Percentiles rank a stretch among this genome's conserved stretches.
These are phyloP conservation scores for Drosophila tristis DNA, from an alignment of 1,140 invertebrate species.

Conservation along the genomic window DNA sequence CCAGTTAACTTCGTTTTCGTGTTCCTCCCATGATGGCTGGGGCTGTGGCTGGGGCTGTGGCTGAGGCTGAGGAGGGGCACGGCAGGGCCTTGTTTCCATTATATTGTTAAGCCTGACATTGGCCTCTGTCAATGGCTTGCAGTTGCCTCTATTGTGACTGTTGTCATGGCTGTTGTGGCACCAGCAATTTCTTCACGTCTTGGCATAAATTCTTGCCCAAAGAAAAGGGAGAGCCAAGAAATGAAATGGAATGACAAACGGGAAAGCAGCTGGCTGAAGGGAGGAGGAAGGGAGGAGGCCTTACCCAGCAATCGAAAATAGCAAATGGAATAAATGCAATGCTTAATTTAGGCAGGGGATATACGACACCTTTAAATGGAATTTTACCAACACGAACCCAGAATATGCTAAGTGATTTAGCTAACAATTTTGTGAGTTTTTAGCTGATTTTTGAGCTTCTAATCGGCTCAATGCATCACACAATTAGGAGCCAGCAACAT, in stretches of 20 bases:
- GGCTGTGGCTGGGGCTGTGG: not conserved
- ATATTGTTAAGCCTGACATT: constrained; percentile 66
- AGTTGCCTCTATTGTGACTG: constrained; percentile 12
- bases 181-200: constrained; percentile 26
- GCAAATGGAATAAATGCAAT: no score
- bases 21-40: not conserved
- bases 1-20: constrained; percentile 34
- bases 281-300: no score
- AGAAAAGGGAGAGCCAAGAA: not conserved
- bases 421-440: no score
- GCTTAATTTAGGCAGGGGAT: no score
- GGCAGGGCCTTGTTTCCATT: constrained; percentile 34
- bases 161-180: constrained; percentile 20
- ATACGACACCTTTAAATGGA: no score
- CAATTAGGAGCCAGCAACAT: no score
- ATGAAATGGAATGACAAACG: constrained; percentile 11
- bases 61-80: constrained; percentile 2
- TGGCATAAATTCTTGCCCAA: constrained; percentile 56
- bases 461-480: no score
- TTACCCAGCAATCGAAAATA: not conserved
- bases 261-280: not conserved
- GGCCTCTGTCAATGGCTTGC: constrained; percentile 23
- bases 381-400: no score
- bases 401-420: no score
- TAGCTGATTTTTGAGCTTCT: no score